phyloP scores from a whole-genome alignment of 2,797 vertebrate species.

The Myotis vivesi region DNA sequence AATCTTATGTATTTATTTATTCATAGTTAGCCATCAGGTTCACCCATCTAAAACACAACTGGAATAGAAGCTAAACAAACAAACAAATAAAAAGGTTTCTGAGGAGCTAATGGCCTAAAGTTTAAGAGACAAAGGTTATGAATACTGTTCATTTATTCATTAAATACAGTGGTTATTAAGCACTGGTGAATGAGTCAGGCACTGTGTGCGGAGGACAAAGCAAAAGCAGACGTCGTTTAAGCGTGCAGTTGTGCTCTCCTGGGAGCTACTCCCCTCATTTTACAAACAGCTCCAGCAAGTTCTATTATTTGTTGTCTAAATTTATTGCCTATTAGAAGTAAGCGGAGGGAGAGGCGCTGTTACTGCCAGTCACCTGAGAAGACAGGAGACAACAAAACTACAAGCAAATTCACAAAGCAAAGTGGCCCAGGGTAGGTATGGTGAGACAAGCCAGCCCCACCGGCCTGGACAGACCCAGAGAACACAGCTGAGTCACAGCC shows the following conservation, averaged over 20 bases:
- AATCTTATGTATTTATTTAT: neutral
- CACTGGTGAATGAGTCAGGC: neutral
- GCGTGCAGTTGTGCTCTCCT: accelerated
- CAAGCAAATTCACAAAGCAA: neutral
- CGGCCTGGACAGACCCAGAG: neutral
- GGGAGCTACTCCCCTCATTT: neutral
- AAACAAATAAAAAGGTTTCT: neutral
- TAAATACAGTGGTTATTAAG: neutral
- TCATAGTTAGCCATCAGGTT: neutral
- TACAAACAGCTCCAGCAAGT: neutral
- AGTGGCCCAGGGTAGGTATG: neutral
- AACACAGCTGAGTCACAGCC: neutral
- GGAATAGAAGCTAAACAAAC: neutral
- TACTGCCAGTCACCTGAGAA: neutral
- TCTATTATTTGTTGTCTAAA: neutral
- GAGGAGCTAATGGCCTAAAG: neutral
- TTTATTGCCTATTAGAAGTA: neutral
- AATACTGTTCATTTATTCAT: neutral
- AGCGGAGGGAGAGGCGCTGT: neutral
- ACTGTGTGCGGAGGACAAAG: neutral
- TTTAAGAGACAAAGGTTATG: neutral
- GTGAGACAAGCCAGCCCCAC: neutral
- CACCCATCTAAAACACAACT: neutral
- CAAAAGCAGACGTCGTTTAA: neutral
- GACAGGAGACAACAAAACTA: neutral